phyloP scores from a whole-genome alignment of 1,140 invertebrate species.

The Mizuhopecten yessoensis region DNA sequence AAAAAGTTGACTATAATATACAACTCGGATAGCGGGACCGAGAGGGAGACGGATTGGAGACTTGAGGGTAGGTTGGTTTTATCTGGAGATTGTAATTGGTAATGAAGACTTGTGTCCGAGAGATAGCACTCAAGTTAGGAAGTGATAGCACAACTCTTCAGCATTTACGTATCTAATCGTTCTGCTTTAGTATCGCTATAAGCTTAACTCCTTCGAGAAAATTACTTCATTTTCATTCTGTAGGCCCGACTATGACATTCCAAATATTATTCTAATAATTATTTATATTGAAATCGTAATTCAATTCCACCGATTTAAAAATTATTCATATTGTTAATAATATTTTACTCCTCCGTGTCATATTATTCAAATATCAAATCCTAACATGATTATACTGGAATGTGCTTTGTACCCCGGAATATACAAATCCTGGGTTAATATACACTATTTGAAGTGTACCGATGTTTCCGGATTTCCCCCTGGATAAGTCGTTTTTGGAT shows the following conservation, averaged over 20 bases:
- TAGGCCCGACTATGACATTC: not conserved
- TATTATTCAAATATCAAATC: not conserved
- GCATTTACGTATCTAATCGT: conserved; percentile 41
- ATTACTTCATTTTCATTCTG: conserved; percentile 46
- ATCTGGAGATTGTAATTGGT: conserved; percentile 40
- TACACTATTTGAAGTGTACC: conserved; percentile 5
- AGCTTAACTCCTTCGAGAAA: conserved; percentile 42
- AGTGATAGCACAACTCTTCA: conserved; percentile 42
- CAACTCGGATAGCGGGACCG: conserved; percentile 46
- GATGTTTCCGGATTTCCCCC: not conserved
- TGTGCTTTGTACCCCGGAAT: not conserved
- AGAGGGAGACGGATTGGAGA: not conserved
- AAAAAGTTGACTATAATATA: conserved; percentile 40
- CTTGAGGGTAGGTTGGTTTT: conserved; percentile 47
- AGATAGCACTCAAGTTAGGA: conserved; percentile 41
- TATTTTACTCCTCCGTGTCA: not conserved
- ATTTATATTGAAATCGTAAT: not conserved
- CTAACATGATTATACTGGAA: not conserved
- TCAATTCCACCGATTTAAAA: too few relatives aligned
- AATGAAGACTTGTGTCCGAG: conserved; percentile 32
- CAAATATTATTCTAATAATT: not conserved
- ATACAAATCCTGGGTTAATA: not conserved
- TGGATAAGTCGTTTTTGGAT: conserved; percentile 21
- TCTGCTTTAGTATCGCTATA: conserved; percentile 43
- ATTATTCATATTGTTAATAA: not conserved